A percentile compares a stretch with the other conserved stretches of the same genome.
These are phyloP conservation scores for Leptestheria dahalacensis DNA, from an alignment of 1,140 invertebrate genomes.

Conservation along the genomic window DNA sequence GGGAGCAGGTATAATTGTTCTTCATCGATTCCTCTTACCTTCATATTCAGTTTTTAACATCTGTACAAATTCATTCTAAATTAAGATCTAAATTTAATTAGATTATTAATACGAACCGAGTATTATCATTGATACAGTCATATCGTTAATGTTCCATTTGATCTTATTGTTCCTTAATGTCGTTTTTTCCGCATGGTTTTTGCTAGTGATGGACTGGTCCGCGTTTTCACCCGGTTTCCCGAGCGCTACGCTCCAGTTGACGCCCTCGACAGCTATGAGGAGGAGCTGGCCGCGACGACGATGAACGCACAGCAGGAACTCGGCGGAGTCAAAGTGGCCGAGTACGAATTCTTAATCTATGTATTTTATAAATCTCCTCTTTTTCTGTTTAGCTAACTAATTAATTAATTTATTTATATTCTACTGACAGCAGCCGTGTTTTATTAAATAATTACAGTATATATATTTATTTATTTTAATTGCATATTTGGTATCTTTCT, in stretches of 20 bases:
- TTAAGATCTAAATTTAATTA: background rate
- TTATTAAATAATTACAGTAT: no score
- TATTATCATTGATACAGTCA: background rate
- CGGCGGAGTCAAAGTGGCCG: constrained; percentile 65
- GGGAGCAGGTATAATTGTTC: no score
- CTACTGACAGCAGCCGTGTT: no score
- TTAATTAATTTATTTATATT: no score
- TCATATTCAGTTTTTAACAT: no score
- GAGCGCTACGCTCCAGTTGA: constrained; percentile 46
- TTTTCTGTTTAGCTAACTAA: no score
- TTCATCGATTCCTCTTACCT: no score
- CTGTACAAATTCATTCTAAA: constrained; percentile 11
- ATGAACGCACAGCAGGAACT: constrained; percentile 46
- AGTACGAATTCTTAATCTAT: constrained; percentile 31
- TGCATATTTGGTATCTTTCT: no score
- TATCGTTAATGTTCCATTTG: constrained; percentile 14
- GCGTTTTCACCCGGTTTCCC: constrained; percentile 63
- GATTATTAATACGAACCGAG: no score
- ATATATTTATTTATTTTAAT: no score
- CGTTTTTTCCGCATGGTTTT: constrained; percentile 18
- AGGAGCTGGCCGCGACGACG: constrained; percentile 45
- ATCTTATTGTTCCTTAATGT: constrained; percentile 7
- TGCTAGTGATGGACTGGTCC: constrained; percentile 64
- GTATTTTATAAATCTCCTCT: background rate
- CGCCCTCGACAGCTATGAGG: constrained; percentile 46